A percentile compares a stretch with the other conserved stretches of the same genome.
phyloP scores from a whole-genome alignment of 2,113 vertebrate species.

The Odontesthes bonariensis region DNA sequence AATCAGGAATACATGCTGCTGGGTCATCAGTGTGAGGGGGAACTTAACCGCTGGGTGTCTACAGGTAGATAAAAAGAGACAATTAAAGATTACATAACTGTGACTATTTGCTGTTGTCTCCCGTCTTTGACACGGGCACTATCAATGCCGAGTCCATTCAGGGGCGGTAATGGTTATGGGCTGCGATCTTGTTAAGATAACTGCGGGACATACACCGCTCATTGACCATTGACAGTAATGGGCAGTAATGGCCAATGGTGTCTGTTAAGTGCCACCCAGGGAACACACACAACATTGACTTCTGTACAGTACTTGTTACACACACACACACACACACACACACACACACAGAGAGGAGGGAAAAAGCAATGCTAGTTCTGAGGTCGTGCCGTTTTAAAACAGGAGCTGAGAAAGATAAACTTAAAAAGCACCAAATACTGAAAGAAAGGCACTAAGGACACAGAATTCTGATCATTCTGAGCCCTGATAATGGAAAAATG shows the following conservation, averaged over 20 bases:
- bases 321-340: conserved; percentile 19
- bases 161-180: conserved; percentile 36
- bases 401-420: background rate
- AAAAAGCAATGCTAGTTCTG: conserved; percentile 61
- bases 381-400: background rate
- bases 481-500: no score
- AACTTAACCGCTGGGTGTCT: conserved; percentile 7
- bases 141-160: conserved; percentile 44
- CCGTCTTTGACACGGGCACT: conserved; percentile 26
- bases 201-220: conserved; percentile 50
- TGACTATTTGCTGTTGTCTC: conserved; percentile 29
- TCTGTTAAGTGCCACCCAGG: conserved; percentile 56
- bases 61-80: conserved; percentile 6
- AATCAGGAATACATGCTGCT: conserved; percentile 16
- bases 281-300: conserved; percentile 53
- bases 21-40: background rate
- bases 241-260: conserved; percentile 62
- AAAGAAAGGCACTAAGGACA: background rate
- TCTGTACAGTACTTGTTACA: conserved; percentile 17
- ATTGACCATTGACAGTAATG: conserved; percentile 67
- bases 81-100: conserved; percentile 12
- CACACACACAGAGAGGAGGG: conserved; percentile 13
- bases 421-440: no score
- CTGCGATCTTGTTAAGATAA: conserved; percentile 61
- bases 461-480: no score